A percentile compares a stretch with the other conserved stretches of the same genome.
phyloP scores from a whole-genome alignment of 1,140 invertebrate species.

The Triops cancriformis region DNA sequence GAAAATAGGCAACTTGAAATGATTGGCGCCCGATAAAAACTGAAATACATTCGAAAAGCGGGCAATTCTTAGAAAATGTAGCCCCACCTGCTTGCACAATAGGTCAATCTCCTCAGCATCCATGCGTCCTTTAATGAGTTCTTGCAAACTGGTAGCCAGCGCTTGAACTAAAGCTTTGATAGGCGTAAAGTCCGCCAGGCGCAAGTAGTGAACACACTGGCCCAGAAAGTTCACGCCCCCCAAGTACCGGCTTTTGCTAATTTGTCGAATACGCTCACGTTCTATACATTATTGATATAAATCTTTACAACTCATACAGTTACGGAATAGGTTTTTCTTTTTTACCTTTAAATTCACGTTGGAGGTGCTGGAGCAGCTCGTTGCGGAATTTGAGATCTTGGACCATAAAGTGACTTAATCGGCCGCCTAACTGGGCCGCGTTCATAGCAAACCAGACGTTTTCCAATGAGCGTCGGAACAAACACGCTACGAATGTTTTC shows the following conservation, averaged over 20 bases:
- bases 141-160: neutral
- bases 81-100: neutral
- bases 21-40: too few species aligned
- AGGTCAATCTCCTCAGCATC: neutral
- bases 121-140: neutral
- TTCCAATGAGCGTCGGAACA: neutral
- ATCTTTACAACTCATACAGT: neutral
- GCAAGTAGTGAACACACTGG: neutral
- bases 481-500: neutral
- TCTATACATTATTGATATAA: neutral
- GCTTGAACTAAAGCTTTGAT: neutral
- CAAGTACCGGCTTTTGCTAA: neutral
- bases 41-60: too few species aligned
- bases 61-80: too few species aligned
- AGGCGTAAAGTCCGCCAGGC: neutral
- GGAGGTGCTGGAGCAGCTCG: neutral
- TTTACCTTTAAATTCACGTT: neutral
- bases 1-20: too few species aligned
- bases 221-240: neutral
- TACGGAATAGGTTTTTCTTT: neutral
- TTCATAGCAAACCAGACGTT: neutral
- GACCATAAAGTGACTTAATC: neutral
- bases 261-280: neutral
- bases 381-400: neutral
- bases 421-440: neutral